Base-by-base conservation (phyloP, 2,888 invertebrate genomes). In the Dascillus cervinus region DNA sequence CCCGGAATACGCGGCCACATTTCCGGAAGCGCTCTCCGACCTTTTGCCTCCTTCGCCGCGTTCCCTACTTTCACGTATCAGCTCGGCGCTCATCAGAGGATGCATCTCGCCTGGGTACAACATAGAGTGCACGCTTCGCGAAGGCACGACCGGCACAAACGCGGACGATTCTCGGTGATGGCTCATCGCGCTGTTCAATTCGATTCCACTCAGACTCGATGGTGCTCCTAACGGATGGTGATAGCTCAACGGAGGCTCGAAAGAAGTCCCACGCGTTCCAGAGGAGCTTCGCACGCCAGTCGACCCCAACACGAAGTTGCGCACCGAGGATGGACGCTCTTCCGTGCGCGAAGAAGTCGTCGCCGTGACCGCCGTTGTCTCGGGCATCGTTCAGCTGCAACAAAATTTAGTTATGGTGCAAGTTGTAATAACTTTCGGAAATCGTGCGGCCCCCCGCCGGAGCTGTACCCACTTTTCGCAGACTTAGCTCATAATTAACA, bases 61-160 rank as follows among this genome's bases (percentile, higher is more conserved):
- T 11, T 58, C 56, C 22, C 56, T 47, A 37, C 69, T 65, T 55
- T 75, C 75, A 45, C 73, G 59, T 44, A 71, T 72, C 26, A 74
- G 67, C 28, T 78, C 77, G 8, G 45, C 33, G 26, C 50, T 71
- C 44, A 77, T 71, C 13, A 83, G 72, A 17, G 83, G 77, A 50
- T 81, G 81, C 61, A 81, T 75, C 49, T 81, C 81, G 25, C 77
- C 74, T 1, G 80, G 74, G 51, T 82, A 83, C 14, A 83, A 71
- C 11, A 81, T 77, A 13, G 82, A 74, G 42, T 83, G 82, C 52
- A 86, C 72, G 34, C 73, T 74, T 50, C 87, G 72, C 22, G 83
- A 80, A 6, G 89, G 89, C 34, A 89, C 81, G 29, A 89, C 89
- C 15, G 89, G 88, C 29, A 88, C 87, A 62, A 89, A 89, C 1